Percentiles rank a stretch among this genome's conserved stretches.
Evolutionary conservation across 2,113 vertebrate species (phyloP).

Genomic region (Mystacornis crossleyi): DNA sequence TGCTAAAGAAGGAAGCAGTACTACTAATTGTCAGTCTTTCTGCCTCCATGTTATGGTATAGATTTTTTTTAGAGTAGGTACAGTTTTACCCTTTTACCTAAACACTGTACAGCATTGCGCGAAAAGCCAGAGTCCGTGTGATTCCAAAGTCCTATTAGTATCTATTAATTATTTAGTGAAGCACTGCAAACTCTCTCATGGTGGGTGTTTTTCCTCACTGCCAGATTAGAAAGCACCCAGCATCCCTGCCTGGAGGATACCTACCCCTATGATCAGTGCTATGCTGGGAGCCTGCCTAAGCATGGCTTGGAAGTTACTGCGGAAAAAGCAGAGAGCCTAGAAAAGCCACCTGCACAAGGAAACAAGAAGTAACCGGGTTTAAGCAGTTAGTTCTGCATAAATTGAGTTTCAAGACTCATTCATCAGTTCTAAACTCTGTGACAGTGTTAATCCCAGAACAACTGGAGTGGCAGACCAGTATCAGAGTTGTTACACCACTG

Average conservation of each 20-base stretch:
- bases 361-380: not conserved
- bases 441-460: accelerated
- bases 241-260: not conserved
- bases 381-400: not conserved
- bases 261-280: accelerated
- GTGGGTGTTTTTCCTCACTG: not conserved
- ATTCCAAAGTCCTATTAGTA: not conserved
- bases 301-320: not conserved
- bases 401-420: not conserved
- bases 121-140: not conserved
- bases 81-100: not conserved
- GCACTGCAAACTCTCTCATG: accelerated
- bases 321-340: not conserved
- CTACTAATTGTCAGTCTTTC: not conserved
- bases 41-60: not conserved
- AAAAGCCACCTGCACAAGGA: not conserved
- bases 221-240: not conserved
- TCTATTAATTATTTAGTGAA: not conserved
- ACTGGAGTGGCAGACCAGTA: not conserved
- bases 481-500: not conserved
- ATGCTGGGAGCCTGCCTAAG: not conserved
- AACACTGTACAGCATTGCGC: not conserved
- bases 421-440: not conserved
- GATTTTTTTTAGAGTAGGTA: not conserved
- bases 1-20: not conserved